These are phyloP conservation scores for Rachycentron canadum DNA, from an alignment of 2,797 vertebrate species.

Conservation along the genomic window DNA sequence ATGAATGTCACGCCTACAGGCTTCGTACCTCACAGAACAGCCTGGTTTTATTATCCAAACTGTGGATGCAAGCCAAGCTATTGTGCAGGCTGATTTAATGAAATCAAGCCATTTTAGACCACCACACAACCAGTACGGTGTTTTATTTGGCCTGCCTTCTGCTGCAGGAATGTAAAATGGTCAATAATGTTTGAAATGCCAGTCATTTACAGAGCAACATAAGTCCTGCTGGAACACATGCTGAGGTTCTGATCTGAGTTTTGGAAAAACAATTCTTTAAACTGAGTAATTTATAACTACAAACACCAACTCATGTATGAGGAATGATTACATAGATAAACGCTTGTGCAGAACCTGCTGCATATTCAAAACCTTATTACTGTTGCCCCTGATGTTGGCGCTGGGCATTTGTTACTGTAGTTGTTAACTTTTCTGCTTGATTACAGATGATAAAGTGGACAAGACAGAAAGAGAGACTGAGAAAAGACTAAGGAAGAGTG, in stretches of 20 bases:
- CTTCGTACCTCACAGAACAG: constrained; percentile 48
- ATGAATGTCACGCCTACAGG: constrained; percentile 69
- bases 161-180: constrained; percentile 33
- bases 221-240: constrained; percentile 12
- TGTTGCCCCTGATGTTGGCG: background rate
- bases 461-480: constrained; percentile 12
- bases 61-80: constrained; percentile 38
- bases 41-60: constrained; percentile 58
- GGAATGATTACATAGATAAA: constrained; percentile 23
- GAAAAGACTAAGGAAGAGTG: background rate
- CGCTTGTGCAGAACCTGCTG: constrained; percentile 6
- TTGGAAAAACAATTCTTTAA: constrained; percentile 11
- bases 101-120: constrained; percentile 44
- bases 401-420: background rate
- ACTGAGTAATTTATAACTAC: constrained; percentile 16
- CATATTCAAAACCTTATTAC: constrained; percentile 13
- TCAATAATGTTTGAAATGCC: constrained; percentile 43
- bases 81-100: constrained; percentile 45
- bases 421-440: constrained; percentile 21
- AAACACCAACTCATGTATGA: constrained; percentile 16
- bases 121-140: background rate
- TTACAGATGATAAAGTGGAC: constrained; percentile 56
- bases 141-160: constrained; percentile 32
- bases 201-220: constrained; percentile 21
- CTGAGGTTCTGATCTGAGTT: constrained; percentile 18